Evolutionary conservation across 2,113 vertebrate species (phyloP).

Genomic region (Rostratula benghalensis): DNA sequence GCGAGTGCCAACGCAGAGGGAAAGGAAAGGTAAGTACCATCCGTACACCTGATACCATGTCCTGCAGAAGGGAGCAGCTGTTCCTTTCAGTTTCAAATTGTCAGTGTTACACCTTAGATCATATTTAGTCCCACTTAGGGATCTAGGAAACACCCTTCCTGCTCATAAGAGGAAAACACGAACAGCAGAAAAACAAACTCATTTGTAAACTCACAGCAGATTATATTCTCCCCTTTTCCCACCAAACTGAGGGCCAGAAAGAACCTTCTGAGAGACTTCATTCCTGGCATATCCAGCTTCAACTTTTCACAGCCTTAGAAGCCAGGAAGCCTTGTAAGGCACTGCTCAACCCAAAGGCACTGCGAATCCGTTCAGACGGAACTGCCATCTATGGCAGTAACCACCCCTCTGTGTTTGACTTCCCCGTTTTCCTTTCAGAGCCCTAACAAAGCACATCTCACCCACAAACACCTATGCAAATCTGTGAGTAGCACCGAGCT

Average conservation of each 20-base stretch:
- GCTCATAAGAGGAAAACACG: not conserved
- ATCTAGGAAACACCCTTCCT: not conserved
- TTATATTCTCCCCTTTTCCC: not conserved
- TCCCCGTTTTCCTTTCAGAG: not conserved
- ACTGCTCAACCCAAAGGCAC: not conserved
- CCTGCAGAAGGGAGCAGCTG: not conserved
- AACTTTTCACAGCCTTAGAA: not conserved
- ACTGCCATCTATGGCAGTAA: not conserved
- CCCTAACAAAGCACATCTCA: not conserved
- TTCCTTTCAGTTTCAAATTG: not conserved
- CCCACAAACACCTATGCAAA: not conserved
- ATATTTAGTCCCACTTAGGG: not conserved
- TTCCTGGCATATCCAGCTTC: not conserved
- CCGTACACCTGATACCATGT: not conserved
- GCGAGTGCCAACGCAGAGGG: rapidly evolving
- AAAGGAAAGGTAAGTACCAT: not conserved
- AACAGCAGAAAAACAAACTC: not conserved
- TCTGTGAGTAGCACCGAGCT: not conserved
- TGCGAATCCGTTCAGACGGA: not conserved
- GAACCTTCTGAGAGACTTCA: not conserved
- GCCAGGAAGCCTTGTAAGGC: not conserved
- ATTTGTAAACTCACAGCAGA: not conserved
- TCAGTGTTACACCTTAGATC: not conserved
- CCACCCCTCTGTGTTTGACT: not conserved
- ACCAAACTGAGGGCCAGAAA: not conserved